Percentiles rank a stretch among this genome's conserved stretches.
Conservation (phyloP, 2,888 invertebrate species). For the Acanthosepion esculentum region DNA sequence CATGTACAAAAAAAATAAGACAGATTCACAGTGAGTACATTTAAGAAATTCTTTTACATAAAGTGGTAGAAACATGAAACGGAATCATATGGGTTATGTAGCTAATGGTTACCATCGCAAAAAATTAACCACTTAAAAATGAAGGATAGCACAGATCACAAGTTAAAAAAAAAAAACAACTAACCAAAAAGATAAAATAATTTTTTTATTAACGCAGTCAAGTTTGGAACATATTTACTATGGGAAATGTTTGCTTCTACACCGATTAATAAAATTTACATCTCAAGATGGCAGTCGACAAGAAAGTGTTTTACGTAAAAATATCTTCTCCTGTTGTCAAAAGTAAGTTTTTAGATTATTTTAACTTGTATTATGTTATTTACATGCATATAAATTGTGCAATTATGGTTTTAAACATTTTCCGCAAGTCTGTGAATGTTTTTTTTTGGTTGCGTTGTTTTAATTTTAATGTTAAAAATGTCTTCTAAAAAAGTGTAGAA, state of each 20-base stretch:
- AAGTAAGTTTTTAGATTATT: constrained; percentile 23
- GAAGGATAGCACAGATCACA: no score
- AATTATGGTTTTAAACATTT: neutral
- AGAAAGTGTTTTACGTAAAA: constrained; percentile 42
- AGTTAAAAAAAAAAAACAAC: neutral
- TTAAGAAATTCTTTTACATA: no score
- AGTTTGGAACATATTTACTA: neutral
- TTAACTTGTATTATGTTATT: neutral
- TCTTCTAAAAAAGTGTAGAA: neutral
- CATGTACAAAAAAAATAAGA: no score
- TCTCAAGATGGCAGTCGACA: constrained; percentile 43
- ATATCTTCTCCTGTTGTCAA: constrained; percentile 33
- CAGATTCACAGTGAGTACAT: no score
- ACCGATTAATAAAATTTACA: neutral
- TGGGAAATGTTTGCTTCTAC: neutral
- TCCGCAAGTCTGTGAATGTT: neutral
- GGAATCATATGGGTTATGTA: no score
- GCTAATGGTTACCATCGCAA: no score
- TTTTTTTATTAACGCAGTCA: neutral
- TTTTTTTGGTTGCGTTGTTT: neutral
- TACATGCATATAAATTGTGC: neutral
- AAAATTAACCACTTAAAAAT: no score
- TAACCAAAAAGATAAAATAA: neutral
- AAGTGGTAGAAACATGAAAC: no score
- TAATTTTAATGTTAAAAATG: neutral